phyloP scores from a whole-genome alignment of 2,113 vertebrate species.

The Corvus cornix region DNA sequence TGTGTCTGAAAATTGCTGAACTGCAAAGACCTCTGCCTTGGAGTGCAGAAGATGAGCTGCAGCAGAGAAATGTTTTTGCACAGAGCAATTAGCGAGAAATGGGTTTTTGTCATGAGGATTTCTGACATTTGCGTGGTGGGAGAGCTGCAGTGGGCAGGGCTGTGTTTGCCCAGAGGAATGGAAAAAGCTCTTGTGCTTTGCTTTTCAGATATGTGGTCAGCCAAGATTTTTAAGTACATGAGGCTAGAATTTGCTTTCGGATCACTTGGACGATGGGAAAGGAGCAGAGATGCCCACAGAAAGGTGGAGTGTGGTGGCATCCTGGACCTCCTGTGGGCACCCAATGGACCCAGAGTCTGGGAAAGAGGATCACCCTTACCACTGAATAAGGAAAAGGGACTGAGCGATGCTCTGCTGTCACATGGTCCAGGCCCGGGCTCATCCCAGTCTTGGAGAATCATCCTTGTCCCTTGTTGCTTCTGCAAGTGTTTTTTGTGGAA shows the following conservation, averaged over 20 bases:
- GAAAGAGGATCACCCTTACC: background rate
- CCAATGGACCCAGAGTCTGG: background rate
- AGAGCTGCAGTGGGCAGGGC: background rate
- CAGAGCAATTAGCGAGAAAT: background rate
- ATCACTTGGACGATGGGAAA: fast-evolving
- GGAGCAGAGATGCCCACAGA: background rate
- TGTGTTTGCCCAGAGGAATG: background rate
- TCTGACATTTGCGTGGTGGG: background rate
- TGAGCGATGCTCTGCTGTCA: background rate
- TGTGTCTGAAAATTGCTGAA: background rate
- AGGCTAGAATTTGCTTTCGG: background rate
- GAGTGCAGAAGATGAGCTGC: background rate
- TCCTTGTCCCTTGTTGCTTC: background rate
- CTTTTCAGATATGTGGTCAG: background rate
- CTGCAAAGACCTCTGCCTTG: background rate
- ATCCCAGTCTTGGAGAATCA: background rate
- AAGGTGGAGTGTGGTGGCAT: background rate
- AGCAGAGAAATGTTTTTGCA: background rate
- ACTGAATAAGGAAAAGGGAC: background rate
- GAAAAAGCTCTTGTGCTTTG: background rate
- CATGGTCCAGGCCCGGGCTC: background rate
- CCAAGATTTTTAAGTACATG: background rate
- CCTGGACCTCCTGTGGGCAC: background rate
- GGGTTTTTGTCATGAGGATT: background rate
- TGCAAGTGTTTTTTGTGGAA: background rate